Evolutionary conservation across 2,888 invertebrate genomes (phyloP).

Genomic region (Ctenicera cuprea): DNA sequence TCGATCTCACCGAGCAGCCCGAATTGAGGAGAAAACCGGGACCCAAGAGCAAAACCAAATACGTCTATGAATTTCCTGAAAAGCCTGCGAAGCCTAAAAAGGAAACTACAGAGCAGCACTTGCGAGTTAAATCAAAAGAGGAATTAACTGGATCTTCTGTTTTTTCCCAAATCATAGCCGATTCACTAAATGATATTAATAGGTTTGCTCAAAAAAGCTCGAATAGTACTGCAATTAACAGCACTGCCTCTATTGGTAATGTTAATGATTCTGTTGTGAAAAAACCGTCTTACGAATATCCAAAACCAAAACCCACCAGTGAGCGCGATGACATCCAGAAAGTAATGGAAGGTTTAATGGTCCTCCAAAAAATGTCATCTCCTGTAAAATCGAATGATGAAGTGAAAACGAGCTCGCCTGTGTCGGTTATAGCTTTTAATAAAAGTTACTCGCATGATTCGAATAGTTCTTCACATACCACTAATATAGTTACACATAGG

Average conservation of each 20-base stretch:
- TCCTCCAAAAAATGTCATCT: conserved; percentile 71
- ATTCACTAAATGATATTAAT: conserved; percentile 45
- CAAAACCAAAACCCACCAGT: conserved; percentile 43
- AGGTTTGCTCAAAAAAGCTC: conserved; percentile 40
- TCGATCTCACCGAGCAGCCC: conserved; percentile 65
- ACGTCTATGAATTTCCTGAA: conserved; percentile 51
- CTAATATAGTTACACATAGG: conserved; percentile 25
- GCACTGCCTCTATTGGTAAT: conserved; percentile 38
- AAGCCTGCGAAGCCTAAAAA: conserved; percentile 33
- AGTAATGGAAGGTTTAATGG: conserved; percentile 73
- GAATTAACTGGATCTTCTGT: conserved; percentile 55
- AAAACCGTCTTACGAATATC: conserved; percentile 49
- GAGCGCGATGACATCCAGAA: conserved; percentile 71
- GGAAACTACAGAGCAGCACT: conserved; percentile 17
- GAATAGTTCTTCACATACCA: conserved; percentile 34
- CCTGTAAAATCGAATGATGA: conserved; percentile 65
- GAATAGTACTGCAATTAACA: conserved; percentile 44
- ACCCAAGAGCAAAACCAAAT: conserved; percentile 60
- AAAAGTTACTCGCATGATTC: conserved; percentile 65
- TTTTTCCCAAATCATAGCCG: conserved; percentile 55
- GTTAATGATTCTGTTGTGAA: conserved; percentile 36
- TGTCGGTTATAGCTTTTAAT: conserved; percentile 70
- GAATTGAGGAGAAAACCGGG: conserved; percentile 56
- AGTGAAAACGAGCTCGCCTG: conserved; percentile 64
- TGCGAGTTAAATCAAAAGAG: conserved; percentile 44